Conservation (phyloP, 2,113 vertebrate genomes). For the Cercopithecus mona region DNA sequence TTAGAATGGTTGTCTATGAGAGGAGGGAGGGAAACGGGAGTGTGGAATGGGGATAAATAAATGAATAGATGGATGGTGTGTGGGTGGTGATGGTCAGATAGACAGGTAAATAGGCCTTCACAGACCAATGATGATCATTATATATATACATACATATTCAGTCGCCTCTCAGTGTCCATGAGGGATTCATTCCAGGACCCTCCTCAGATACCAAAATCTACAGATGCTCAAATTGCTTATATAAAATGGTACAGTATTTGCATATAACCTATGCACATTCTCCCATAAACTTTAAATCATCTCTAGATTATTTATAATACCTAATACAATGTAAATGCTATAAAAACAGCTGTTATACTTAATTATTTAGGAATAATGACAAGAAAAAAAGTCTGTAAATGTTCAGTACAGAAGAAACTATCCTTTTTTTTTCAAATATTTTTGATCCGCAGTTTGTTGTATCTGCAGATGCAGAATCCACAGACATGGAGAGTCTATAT, state of each 20-base stretch:
- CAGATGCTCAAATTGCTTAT: neutral
- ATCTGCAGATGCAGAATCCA: neutral
- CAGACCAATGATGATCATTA: neutral
- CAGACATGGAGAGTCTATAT: neutral
- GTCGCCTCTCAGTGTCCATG: neutral
- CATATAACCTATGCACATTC: neutral
- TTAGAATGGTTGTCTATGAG: neutral
- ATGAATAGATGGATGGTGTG: neutral
- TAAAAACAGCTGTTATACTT: neutral
- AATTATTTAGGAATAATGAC: neutral
- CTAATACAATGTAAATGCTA: neutral
- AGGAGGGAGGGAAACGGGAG: neutral
- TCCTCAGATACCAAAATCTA: neutral
- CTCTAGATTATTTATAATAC: neutral
- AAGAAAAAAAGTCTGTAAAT: neutral
- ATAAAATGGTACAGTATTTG: neutral
- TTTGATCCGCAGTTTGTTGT: neutral
- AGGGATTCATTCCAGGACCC: neutral
- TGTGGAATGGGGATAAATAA: neutral
- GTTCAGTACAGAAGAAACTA: neutral
- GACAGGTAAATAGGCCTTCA: neutral
- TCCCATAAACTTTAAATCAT: neutral
- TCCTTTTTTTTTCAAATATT: neutral
- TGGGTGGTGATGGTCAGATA: neutral
- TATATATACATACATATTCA: neutral